Conservation (phyloP, 2,113 vertebrate genomes). For the Propithecus coquereli region DNA sequence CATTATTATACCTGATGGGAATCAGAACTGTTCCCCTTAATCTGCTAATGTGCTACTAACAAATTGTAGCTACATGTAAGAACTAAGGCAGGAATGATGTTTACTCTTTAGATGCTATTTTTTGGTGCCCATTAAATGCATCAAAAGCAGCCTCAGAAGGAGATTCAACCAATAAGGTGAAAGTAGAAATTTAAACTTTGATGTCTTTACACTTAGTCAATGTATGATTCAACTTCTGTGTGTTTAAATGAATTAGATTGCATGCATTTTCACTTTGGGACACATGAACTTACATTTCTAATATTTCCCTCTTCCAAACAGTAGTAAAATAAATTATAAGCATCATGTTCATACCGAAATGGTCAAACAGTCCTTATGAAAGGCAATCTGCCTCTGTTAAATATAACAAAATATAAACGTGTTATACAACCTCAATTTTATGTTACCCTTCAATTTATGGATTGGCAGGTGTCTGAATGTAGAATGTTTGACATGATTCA, state of each 20-base stretch:
- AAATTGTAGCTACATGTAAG: neutral
- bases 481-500: neutral
- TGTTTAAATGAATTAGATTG: neutral
- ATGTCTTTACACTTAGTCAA: neutral
- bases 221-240: neutral
- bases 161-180: neutral
- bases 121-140: neutral
- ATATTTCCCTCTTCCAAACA: neutral
- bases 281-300: neutral
- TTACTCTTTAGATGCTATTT: neutral
- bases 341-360: neutral
- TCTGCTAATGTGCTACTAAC: neutral
- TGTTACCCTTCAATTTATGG: too few species aligned
- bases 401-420: neutral
- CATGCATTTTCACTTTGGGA: neutral
- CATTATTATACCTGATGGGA: neutral
- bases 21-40: neutral
- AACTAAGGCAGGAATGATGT: neutral
- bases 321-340: neutral
- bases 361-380: neutral
- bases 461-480: neutral
- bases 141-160: neutral
- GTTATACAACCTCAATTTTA: too few species aligned
- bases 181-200: neutral
- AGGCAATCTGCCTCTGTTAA: neutral